Percentiles rank a stretch among this genome's conserved stretches.
phyloP scores from a whole-genome alignment of 2,888 invertebrate genomes.

The Cheilosia vulpina region DNA sequence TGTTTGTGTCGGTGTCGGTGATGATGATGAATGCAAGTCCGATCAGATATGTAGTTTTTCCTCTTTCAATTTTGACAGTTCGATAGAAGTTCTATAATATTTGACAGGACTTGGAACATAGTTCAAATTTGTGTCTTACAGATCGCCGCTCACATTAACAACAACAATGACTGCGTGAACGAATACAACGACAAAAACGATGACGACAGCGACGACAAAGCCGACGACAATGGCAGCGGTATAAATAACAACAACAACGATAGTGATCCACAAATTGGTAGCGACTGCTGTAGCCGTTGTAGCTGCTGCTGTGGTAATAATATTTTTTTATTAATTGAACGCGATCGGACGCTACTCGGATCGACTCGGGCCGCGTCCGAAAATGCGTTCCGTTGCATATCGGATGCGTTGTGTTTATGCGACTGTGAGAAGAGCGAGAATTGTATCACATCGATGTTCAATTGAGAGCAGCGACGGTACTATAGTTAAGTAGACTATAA shows the following conservation, averaged over 20 bases:
- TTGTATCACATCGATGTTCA: constrained; percentile 82
- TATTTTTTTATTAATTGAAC: constrained; percentile 81
- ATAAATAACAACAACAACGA: constrained; percentile 4
- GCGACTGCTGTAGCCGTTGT: constrained; percentile 50
- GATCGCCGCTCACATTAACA: constrained; percentile 35
- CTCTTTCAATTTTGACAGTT: constrained; percentile 36
- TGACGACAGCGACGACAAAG: constrained; percentile 15
- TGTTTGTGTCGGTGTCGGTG: no score
- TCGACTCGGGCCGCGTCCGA: constrained; percentile 84
- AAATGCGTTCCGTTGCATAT: constrained; percentile 84
- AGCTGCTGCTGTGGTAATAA: constrained; percentile 76
- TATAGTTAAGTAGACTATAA: constrained; percentile 11
- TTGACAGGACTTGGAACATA: constrained; percentile 1
- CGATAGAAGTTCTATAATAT: neutral
- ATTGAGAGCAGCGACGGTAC: constrained; percentile 78
- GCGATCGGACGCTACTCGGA: constrained; percentile 84
- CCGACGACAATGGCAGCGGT: constrained; percentile 21
- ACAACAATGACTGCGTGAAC: constrained; percentile 42
- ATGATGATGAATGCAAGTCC: constrained; percentile 13
- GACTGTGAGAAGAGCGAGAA: constrained; percentile 83
- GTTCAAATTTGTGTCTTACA: constrained; percentile 39
- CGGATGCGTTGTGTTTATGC: constrained; percentile 84
- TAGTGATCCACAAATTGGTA: constrained; percentile 56
- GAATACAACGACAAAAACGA: constrained; percentile 43
- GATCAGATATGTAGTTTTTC: constrained; percentile 29